Conservation (phyloP, 2,797 vertebrate species). For the Leptatherina wallacei region DNA sequence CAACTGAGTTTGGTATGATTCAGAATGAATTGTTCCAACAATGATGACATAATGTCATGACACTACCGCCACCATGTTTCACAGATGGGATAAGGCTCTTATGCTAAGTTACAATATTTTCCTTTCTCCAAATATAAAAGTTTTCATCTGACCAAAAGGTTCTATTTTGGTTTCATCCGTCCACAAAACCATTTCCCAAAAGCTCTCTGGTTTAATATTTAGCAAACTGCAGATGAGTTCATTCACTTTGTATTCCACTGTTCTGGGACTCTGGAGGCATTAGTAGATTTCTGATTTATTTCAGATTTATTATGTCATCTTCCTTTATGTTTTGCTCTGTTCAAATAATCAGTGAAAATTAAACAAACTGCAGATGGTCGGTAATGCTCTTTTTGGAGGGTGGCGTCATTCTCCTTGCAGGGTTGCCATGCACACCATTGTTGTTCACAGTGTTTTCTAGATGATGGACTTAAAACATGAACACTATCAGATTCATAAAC, state of each 20-base stretch:
- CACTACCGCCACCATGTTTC: not conserved
- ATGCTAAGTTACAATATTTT: not conserved
- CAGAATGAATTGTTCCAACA: not conserved
- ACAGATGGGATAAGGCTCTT: not conserved
- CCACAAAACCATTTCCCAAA: not conserved
- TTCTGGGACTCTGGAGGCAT: not conserved
- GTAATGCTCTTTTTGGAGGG: not conserved
- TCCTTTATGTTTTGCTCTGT: not conserved
- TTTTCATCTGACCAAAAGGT: slow-evolving; percentile 1
- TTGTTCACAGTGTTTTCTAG: not conserved
- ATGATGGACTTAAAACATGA: not conserved
- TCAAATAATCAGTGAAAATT: slow-evolving; percentile 1
- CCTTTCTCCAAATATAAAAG: not conserved
- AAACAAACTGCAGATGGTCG: not conserved
- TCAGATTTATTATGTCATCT: not conserved
- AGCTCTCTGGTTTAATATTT: not conserved
- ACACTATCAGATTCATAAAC: not conserved
- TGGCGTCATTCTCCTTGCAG: not conserved
- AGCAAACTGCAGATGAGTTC: not conserved
- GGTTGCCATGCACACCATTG: not conserved
- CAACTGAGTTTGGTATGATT: not conserved
- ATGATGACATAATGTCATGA: not conserved
- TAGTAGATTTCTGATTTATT: not conserved
- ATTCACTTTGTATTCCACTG: not conserved
- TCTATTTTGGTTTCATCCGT: not conserved